A percentile compares a stretch with the other conserved stretches of the same genome.
phyloP scores from a whole-genome alignment of 2,888 invertebrate species.

The Diplolepis rosae region DNA sequence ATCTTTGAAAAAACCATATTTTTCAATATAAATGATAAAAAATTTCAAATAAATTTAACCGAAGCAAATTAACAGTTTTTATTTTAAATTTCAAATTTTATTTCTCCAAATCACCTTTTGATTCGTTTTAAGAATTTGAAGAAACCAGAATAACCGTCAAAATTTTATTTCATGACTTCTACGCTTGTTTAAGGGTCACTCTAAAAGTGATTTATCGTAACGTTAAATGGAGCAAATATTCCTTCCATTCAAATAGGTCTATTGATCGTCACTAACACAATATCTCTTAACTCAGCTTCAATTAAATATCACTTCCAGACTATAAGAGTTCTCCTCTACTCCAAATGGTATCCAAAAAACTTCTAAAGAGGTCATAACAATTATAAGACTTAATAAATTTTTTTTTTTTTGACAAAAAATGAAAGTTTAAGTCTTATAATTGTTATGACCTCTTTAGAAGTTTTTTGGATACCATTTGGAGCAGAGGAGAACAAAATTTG shows the following conservation, averaged over 20 bases:
- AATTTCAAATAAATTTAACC: no score
- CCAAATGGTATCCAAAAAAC: background rate
- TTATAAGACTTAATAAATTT: no score
- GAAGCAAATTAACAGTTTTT: no score
- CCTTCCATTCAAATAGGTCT: background rate
- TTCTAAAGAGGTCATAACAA: background rate
- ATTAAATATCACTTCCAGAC: background rate
- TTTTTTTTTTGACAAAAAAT: no score
- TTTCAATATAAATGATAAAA: no score
- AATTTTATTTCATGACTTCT: background rate
- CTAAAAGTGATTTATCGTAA: background rate
- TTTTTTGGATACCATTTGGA: no score
- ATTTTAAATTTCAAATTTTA: no score
- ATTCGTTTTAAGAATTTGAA: background rate
- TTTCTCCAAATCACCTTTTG: background rate
- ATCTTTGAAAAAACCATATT: background rate
- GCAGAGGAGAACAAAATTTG: no score
- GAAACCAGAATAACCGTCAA: background rate
- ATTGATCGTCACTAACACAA: background rate
- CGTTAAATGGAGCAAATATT: background rate
- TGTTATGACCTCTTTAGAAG: no score
- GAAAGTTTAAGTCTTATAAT: no score
- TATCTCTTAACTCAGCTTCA: background rate
- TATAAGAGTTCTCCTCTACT: background rate
- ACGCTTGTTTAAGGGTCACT: background rate